Conservation (phyloP, 2,797 vertebrate species). For the Rhinatrema bivittatum region DNA sequence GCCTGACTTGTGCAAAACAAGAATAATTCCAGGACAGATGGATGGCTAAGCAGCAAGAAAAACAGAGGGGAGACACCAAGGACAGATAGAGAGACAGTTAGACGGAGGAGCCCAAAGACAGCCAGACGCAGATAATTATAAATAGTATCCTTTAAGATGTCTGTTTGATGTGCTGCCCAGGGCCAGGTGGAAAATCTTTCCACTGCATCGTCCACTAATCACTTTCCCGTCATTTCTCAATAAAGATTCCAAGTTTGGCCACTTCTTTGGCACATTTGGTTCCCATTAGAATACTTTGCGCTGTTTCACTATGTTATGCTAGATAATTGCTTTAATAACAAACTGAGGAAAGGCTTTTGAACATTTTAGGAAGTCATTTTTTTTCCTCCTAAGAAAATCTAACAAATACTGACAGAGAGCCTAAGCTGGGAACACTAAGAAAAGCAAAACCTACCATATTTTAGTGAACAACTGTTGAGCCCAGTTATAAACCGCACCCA, state of each 20-base stretch:
- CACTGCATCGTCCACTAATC: constrained; percentile 50
- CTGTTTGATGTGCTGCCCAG: constrained; percentile 62
- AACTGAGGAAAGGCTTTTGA: constrained; percentile 67
- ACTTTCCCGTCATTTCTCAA: constrained; percentile 63
- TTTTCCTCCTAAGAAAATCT: constrained; percentile 47
- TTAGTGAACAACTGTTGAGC: constrained; percentile 2
- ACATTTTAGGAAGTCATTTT: constrained; percentile 69
- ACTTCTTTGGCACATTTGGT: constrained; percentile 61
- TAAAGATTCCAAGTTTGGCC: constrained; percentile 47
- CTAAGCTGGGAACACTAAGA: too few relatives aligned
- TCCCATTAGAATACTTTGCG: constrained; percentile 63
- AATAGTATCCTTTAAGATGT: constrained; percentile 49
- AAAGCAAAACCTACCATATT: background rate
- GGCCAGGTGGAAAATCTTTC: constrained; percentile 68
- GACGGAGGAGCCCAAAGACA: constrained; percentile 23
- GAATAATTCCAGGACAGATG: too few relatives aligned
- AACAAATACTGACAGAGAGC: constrained; percentile 40
- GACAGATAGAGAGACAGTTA: constrained; percentile 16
- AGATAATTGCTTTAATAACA: constrained; percentile 78
- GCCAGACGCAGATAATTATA: constrained; percentile 59
- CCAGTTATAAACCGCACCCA: too few relatives aligned
- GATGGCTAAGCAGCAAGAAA: too few relatives aligned
- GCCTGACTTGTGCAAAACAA: too few relatives aligned
- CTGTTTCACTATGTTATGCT: constrained; percentile 62
- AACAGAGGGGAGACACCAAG: background rate